Base-by-base conservation (phyloP, 2,888 invertebrate species). In the Eucera pruinosa region DNA sequence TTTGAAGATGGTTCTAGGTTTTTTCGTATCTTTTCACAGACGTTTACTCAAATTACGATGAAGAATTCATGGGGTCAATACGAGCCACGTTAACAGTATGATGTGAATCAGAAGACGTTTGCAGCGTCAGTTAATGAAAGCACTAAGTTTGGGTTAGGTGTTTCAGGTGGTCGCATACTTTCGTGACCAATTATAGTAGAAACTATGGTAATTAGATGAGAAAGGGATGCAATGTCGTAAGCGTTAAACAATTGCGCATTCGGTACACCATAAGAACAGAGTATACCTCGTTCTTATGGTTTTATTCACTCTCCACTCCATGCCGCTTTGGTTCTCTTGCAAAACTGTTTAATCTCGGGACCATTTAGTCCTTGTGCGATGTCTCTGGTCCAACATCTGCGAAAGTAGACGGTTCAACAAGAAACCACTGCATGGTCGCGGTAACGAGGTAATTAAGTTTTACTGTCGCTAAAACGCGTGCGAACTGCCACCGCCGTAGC, bases 391-490 rank as follows among this genome's bases (percentile, higher is more conserved):
- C 25, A 58, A 6, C 18, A n/a, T 33, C 9, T 18, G 64, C 25
- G 18, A 23, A 71, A 62, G 47, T 47, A 15, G 52, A 55, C 45
- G 68, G 25, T 57, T 57, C 64, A 23, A 43, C 65, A 64, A 41
- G 67, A 61, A 69, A 43, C 48, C 68, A 33, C 72, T 73, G 70
- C 58, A 67, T n/a, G n/a, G 27, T 25, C 69, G 54, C 43, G 33
- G 72, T 76, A 78, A 83, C 81, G 70, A 67, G 72, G 43, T 81
- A 84, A 83, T 83, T 83, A 81, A 81, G 65, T 70, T 58, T 58
- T 39, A 65, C 47, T 43, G 36, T 61, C 67, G 69, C 27, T 27
- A 20, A 60, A 81, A 81, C 67, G 69, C 75, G 57, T 47, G 48
- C 66, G 9, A 36, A 64, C 60, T 60, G 62, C 11, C 20, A 65